A percentile compares a stretch with the other conserved stretches of the same genome.
Evolutionary conservation across 2,888 invertebrate genomes (phyloP).

Genomic region (Drosophila differens): DNA sequence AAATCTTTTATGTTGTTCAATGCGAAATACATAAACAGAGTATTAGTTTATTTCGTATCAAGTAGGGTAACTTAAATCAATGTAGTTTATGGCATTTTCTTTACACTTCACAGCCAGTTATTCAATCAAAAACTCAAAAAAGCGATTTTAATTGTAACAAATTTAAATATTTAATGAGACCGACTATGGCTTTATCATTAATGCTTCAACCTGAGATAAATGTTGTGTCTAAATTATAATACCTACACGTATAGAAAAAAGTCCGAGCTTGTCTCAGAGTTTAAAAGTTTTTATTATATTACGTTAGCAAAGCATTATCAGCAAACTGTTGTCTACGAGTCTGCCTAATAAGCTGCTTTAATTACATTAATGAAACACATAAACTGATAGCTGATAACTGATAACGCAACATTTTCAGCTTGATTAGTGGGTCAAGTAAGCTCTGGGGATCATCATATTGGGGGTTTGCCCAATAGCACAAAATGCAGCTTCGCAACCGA

Average conservation of each 20-base stretch:
- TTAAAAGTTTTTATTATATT: conserved; percentile 18
- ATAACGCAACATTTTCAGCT: conserved; percentile 25
- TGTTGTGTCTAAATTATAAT: background rate
- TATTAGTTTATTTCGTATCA: background rate
- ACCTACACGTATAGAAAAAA: background rate
- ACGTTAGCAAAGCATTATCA: conserved; percentile 11
- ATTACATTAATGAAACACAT: conserved; percentile 27
- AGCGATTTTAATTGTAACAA: background rate
- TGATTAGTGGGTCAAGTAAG: conserved; percentile 43
- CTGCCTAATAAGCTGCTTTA: conserved; percentile 15
- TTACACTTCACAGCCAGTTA: background rate
- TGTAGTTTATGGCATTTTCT: background rate
- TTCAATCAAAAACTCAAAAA: background rate
- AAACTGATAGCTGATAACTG: conserved; percentile 21
- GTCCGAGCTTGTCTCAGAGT: background rate
- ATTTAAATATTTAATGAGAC: background rate
- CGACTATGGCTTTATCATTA: background rate
- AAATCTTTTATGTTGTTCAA: background rate
- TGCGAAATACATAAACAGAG: background rate
- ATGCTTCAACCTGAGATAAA: background rate
- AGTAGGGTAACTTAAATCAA: background rate
- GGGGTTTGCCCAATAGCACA: conserved; percentile 35
- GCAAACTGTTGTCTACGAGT: conserved; percentile 19
- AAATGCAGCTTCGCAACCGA: conserved; percentile 62
- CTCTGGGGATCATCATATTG: conserved; percentile 32